Evolutionary conservation across 2,888 invertebrate genomes (phyloP), one percentile per base, ranked within the genome.

Genomic region (Clistopyga incitator): DNA sequence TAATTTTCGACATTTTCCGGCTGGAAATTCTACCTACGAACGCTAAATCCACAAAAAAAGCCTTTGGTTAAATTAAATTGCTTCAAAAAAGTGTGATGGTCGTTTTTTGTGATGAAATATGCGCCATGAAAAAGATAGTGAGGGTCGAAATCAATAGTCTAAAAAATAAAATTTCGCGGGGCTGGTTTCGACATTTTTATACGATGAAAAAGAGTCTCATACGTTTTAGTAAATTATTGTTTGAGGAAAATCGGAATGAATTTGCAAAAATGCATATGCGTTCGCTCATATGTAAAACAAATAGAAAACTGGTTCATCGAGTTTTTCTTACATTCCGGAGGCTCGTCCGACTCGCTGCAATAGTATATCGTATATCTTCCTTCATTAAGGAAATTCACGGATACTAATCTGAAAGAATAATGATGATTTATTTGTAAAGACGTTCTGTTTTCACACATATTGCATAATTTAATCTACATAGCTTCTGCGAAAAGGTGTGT

Each of bases 291-390:
- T 54, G 45, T 52, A 54, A 25, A 34, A 52, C 54, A 42, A 78
- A 65, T 54, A 61, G 13, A 34, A 65, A 77, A 68, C 72, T 72
- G 71, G 67, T 81, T 34, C 38, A 77, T 67, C 65, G 71, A 59
- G 77, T 67, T 47, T 52, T 45, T 34, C 15, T 3, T 64, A 54
- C 54, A 34, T n/a, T 10, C n/a, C 38, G 23, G n/a, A 23, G 6
- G 4, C 61, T 6, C 42, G 68, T 18, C 18, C 38, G 61, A 42
- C 70, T 61, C 15, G 25, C 23, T 34, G 23, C 20, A n/a, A 13
- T n/a, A 38, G 56, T 50, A 72, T 20, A 52, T 59, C 38, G 38
- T 38, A 45, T 56, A 65, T 68, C n/a, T 4, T 38, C 6, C 61
- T 13, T 45, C 3, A 47, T 45, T 23, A 47, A 54, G 47, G n/a